Base-by-base conservation (phyloP, 2,888 invertebrate genomes). In the Sarcophaga caerulescens region DNA sequence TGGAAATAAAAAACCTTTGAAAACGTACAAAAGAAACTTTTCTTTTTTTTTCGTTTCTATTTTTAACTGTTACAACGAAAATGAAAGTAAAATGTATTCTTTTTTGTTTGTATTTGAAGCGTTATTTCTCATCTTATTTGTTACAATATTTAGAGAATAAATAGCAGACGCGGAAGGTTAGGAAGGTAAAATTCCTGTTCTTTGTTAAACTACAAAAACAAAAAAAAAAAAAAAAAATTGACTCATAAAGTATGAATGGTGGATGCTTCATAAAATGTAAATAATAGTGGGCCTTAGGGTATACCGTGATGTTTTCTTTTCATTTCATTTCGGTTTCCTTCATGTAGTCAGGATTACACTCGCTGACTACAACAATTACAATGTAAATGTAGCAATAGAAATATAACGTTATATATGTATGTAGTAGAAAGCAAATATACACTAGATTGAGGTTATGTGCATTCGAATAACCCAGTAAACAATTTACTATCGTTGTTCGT, bases 281-380 rank as follows among this genome's bases (percentile, higher is more conserved):
- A 80, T 68, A 76, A 80, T 45, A 60, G 19, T 70, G 69, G 74
- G 77, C 80, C 85, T 81, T 69, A 44, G 77, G 84, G 84, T 77
- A 85, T 85, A 35, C 71, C 80, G 65, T 25, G 45, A 44, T 85
- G 62, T 88, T 84, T 87, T 89, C 82, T 81, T 84, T 89, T 89
- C n/a, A 52, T 84, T 89, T 89, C n/a, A 52, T 59, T 25, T 19
- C 62, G 21, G 45, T 63, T 14, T 65, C 45, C 35, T 66, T 35
- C 19, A 10, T 19, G 12, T 21, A 52, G 52, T 52, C 52, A 52
- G 52, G 52, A 52, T 52, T 52, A 52, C 17, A 68, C 21, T 10
- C 11, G 12, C 47, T 66, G 23, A 44, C 62, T n/a, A 21, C 62
- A 10, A 62, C 62, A 81, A 60, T 74, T 47, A 62, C 35, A 62